Conservation (phyloP, 2,797 vertebrate species). For the Novumbra hubbsi region DNA sequence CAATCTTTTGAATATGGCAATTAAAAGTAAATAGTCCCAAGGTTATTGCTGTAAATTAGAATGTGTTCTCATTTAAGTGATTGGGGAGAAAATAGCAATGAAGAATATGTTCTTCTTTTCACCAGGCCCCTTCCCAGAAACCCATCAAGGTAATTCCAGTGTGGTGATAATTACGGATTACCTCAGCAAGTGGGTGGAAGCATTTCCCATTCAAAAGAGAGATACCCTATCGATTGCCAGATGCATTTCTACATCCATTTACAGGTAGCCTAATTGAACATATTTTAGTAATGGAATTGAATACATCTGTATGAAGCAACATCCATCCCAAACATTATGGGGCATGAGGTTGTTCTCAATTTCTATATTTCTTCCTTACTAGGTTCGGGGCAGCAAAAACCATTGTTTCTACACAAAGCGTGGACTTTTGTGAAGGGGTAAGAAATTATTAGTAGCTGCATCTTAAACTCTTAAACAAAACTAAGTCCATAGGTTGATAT, state of each 20-base stretch:
- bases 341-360: neutral
- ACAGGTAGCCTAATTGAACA: slow-evolving; percentile 71
- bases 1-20: no score
- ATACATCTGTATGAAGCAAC: neutral
- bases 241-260: slow-evolving; percentile 79
- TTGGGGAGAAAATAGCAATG: no score
- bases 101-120: slow-evolving; percentile 14
- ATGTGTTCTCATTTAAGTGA: no score
- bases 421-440: slow-evolving; percentile 87
- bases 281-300: neutral
- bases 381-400: slow-evolving; percentile 86
- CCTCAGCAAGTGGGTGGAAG: slow-evolving; percentile 90
- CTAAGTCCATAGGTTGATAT: neutral
- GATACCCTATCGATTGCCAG: slow-evolving; percentile 78
- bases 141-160: slow-evolving; percentile 72
- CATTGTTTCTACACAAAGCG: slow-evolving; percentile 74
- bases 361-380: slow-evolving; percentile 11
- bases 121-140: slow-evolving; percentile 84
- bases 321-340: neutral
- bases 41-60: no score
- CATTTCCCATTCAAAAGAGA: slow-evolving; percentile 77
- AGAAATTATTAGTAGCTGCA: slow-evolving; percentile 30
- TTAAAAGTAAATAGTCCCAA: no score
- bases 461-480: neutral
- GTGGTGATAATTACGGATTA: slow-evolving; percentile 80